Conservation (phyloP, 2,888 invertebrate species). For the Alloscopus bannaensis region DNA sequence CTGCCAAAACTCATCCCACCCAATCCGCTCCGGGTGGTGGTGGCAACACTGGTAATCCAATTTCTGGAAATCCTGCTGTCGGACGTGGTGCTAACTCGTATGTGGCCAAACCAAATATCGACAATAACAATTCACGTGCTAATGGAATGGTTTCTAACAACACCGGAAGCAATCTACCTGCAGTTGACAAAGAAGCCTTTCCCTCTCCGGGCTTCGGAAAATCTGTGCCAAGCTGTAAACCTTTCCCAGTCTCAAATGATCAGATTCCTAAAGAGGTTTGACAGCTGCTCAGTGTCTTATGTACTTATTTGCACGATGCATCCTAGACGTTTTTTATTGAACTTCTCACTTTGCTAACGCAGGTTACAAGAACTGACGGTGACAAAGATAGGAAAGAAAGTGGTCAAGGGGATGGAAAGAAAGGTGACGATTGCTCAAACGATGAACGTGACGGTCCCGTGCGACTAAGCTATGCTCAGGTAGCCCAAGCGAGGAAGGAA, state of each 20-base stretch:
- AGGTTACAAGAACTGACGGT: conserved; percentile 67
- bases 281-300: too few relatives aligned
- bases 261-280: conserved; percentile 71
- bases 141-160: conserved; percentile 43
- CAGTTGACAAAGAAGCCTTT: conserved; percentile 72
- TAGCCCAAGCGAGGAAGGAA: conserved; percentile 77
- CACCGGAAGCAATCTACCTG: conserved; percentile 62
- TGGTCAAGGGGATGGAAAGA: conserved; percentile 66
- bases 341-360: neutral
- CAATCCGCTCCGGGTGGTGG: conserved; percentile 50
- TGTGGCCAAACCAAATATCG: conserved; percentile 66
- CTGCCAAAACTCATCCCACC: conserved; percentile 59
- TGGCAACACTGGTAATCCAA: conserved; percentile 32
- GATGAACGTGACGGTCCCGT: conserved; percentile 72
- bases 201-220: conserved; percentile 71
- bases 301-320: neutral
- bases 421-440: conserved; percentile 73
- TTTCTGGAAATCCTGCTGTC: conserved; percentile 37
- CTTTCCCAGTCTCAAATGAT: conserved; percentile 72
- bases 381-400: conserved; percentile 65
- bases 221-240: conserved; percentile 72
- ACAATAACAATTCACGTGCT: conserved; percentile 68
- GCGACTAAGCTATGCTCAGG: conserved; percentile 82
- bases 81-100: conserved; percentile 68
- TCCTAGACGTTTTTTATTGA: neutral